Conservation (phyloP, 2,888 invertebrate genomes). For the Carpatolechia fugitivella region DNA sequence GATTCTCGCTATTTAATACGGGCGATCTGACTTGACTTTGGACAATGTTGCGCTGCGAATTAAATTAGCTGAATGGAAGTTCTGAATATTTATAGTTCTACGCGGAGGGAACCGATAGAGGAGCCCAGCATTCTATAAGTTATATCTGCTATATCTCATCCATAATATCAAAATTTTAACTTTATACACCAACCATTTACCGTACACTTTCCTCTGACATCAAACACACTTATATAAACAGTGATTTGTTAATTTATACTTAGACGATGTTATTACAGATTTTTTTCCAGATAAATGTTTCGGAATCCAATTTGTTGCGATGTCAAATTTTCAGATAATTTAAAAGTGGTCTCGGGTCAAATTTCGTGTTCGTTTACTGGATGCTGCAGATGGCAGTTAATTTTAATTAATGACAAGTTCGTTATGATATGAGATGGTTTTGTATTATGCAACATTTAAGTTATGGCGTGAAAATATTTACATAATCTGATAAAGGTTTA, state of each 20-base stretch:
- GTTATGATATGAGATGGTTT: slow-evolving; percentile 18
- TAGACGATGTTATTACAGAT: slow-evolving; percentile 44
- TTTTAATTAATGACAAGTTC: slow-evolving; percentile 37
- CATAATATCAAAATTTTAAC: not conserved
- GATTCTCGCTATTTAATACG: too few relatives aligned
- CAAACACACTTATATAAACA: slow-evolving; percentile 12
- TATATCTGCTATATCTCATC: not conserved
- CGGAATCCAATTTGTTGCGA: slow-evolving; percentile 50
- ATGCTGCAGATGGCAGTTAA: slow-evolving; percentile 25
- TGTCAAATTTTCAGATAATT: slow-evolving; percentile 46
- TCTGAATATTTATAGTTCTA: slow-evolving; percentile 24
- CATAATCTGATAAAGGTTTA: slow-evolving; percentile 34
- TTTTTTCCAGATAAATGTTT: slow-evolving; percentile 43
- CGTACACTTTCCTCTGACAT: not conserved
- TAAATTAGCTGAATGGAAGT: not conserved
- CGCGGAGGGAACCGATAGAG: slow-evolving; percentile 19
- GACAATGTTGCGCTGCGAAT: too few relatives aligned
- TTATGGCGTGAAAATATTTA: slow-evolving; percentile 39
- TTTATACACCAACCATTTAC: not conserved
- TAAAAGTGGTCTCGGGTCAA: slow-evolving; percentile 32
- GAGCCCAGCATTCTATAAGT: slow-evolving; percentile 16
- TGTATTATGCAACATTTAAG: slow-evolving; percentile 31
- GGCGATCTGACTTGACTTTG: too few relatives aligned
- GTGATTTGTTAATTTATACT: slow-evolving; percentile 37
- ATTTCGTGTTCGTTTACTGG: slow-evolving; percentile 30